A percentile compares a stretch with the other conserved stretches of the same genome.
Conservation (phyloP, 53 echinoderm and acorn worm genomes). For the Crossaster papposus region DNA sequence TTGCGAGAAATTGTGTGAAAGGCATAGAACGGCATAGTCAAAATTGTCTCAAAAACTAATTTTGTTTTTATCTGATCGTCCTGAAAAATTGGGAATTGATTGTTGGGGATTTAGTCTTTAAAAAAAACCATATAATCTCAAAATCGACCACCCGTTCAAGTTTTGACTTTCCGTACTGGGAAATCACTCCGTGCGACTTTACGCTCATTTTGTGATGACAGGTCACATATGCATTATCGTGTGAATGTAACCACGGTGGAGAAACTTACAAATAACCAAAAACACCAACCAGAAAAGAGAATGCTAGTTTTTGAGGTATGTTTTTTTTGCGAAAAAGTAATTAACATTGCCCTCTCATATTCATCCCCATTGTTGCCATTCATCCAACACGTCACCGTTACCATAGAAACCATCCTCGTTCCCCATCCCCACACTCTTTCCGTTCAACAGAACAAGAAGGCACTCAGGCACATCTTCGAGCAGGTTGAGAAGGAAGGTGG, state of each 20-base stretch:
- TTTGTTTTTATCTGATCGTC: no score
- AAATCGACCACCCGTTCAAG: no score
- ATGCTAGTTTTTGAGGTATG: neutral
- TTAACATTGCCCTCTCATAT: neutral
- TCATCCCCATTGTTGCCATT: constrained; percentile 21
- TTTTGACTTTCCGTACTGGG: no score
- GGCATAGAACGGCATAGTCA: no score
- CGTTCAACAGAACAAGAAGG: constrained; percentile 53
- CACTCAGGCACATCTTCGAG: constrained; percentile 49
- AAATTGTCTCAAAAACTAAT: no score
- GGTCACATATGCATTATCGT: neutral
- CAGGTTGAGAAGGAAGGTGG: constrained; percentile 60
- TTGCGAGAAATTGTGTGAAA: no score
- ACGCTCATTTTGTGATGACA: no score
- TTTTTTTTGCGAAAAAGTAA: neutral
- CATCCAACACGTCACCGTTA: neutral
- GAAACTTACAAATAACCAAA: neutral
- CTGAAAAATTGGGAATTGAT: no score
- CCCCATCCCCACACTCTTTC: constrained; percentile 6
- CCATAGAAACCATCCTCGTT: constrained; percentile 49
- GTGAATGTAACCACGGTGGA: neutral
- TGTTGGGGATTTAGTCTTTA: no score
- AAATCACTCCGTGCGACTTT: no score
- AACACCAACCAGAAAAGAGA: no score
- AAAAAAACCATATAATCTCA: no score